A percentile compares a stretch with the other conserved stretches of the same genome.
These are phyloP conservation scores for Tamias sibiricus DNA, from an alignment of 2,113 vertebrate species.

Conservation along the genomic window DNA sequence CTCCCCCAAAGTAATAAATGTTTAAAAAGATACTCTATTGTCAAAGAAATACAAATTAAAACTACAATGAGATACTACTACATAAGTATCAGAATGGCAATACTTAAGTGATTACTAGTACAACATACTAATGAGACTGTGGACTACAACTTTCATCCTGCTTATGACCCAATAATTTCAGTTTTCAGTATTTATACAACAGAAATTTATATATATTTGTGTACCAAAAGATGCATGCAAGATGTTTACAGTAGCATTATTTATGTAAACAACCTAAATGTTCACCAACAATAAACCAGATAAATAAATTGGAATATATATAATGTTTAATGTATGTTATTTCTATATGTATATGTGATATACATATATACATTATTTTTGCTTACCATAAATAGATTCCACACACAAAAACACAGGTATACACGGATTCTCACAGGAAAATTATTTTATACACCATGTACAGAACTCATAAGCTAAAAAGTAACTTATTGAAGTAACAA, in stretches of 20 bases:
- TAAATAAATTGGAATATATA: not conserved
- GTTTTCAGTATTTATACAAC: not conserved
- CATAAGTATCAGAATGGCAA: not conserved
- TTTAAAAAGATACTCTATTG: not conserved
- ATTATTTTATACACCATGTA: not conserved
- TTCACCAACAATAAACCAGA: not conserved
- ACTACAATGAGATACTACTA: not conserved
- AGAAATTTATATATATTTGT: not conserved
- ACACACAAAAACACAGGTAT: not conserved
- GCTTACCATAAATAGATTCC: not conserved
- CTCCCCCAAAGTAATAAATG: not conserved
- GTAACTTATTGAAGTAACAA: not conserved
- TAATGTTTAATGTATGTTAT: not conserved
- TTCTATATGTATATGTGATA: not conserved
- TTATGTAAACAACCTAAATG: not conserved
- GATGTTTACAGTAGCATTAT: not conserved
- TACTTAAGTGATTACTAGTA: not conserved
- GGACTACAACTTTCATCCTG: not conserved
- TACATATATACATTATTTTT: not conserved
- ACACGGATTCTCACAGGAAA: not conserved
- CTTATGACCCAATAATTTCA: not conserved
- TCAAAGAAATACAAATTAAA: not conserved
- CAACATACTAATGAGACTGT: not conserved
- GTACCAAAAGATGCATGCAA: not conserved
- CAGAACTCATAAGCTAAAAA: not conserved